A percentile compares a stretch with the other conserved stretches of the same genome.
Evolutionary conservation across 2,888 invertebrate genomes (phyloP).

Genomic region (Mythimna lalbum): DNA sequence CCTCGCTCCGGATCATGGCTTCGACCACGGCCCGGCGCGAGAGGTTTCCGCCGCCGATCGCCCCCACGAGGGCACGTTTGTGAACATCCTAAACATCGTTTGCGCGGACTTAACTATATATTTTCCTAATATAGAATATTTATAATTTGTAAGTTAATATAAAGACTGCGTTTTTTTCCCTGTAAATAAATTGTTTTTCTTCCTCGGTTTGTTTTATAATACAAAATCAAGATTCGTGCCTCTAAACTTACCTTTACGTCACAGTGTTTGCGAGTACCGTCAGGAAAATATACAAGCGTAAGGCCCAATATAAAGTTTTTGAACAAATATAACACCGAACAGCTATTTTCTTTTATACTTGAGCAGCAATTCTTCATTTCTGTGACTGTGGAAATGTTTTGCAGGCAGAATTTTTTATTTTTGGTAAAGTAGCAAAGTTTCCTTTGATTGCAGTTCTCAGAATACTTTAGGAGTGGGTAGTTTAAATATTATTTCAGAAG

Average conservation of each 20-base stretch:
- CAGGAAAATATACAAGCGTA: slow-evolving; percentile 39
- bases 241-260: slow-evolving; percentile 40
- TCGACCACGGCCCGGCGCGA: too few relatives aligned
- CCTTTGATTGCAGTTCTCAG: neutral
- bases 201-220: neutral
- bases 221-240: slow-evolving; percentile 6
- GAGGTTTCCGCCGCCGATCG: too few relatives aligned
- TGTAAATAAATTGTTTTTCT: too few relatives aligned
- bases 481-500: neutral
- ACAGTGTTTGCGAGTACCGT: slow-evolving; percentile 37
- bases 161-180: too few relatives aligned
- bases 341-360: slow-evolving; percentile 23
- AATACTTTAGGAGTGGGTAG: neutral
- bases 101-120: too few relatives aligned
- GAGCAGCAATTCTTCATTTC: slow-evolving; percentile 15
- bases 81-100: too few relatives aligned
- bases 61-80: too few relatives aligned
- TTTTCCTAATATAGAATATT: too few relatives aligned
- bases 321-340: slow-evolving; percentile 25
- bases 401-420: slow-evolving; percentile 1
- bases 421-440: neutral
- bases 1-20: too few relatives aligned
- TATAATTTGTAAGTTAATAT: too few relatives aligned
- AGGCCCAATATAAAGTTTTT: slow-evolving; percentile 37
- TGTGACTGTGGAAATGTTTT: slow-evolving; percentile 9